Percentiles rank a stretch among this genome's conserved stretches.
These are phyloP conservation scores for Lasioglossum villosulum DNA, from an alignment of 2,888 invertebrate species.

Conservation along the genomic window DNA sequence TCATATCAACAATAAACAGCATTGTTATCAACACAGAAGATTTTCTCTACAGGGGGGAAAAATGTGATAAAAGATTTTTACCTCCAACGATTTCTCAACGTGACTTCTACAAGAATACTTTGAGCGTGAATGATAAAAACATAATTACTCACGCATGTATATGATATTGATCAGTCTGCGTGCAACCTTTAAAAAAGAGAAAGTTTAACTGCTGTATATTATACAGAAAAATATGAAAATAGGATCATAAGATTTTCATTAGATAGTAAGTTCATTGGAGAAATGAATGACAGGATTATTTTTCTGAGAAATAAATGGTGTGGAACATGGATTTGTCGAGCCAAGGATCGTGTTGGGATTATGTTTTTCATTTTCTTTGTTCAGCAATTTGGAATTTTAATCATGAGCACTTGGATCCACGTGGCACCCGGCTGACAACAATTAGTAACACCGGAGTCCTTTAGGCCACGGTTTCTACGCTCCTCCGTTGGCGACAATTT, in stretches of 20 bases:
- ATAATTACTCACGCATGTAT: not conserved
- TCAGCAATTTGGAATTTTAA: slow-evolving; percentile 76
- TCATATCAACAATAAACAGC: not conserved
- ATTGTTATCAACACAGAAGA: not conserved
- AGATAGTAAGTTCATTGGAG: not conserved
- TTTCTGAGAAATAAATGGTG: not conserved
- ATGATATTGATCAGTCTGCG: too few relatives aligned
- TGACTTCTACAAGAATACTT: not conserved
- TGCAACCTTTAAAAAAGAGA: too few relatives aligned
- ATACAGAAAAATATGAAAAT: not conserved
- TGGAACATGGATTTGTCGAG: slow-evolving; percentile 71
- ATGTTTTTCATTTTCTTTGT: slow-evolving; percentile 72
- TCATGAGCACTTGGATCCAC: slow-evolving; percentile 56
- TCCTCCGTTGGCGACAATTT: slow-evolving; percentile 34
- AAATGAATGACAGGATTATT: not conserved
- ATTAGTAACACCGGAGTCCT: slow-evolving; percentile 43
- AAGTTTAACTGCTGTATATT: not conserved
- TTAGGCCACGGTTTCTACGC: slow-evolving; percentile 35
- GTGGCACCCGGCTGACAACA: slow-evolving; percentile 46
- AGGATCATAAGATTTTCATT: not conserved
- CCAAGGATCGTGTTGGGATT: slow-evolving; percentile 63
- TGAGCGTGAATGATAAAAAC: not conserved
- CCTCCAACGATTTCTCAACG: not conserved
- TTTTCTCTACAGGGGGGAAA: not conserved
- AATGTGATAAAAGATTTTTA: not conserved